These are phyloP conservation scores for Tetramorium alpestre DNA, from an alignment of 1,140 invertebrate genomes.

Conservation along the genomic window DNA sequence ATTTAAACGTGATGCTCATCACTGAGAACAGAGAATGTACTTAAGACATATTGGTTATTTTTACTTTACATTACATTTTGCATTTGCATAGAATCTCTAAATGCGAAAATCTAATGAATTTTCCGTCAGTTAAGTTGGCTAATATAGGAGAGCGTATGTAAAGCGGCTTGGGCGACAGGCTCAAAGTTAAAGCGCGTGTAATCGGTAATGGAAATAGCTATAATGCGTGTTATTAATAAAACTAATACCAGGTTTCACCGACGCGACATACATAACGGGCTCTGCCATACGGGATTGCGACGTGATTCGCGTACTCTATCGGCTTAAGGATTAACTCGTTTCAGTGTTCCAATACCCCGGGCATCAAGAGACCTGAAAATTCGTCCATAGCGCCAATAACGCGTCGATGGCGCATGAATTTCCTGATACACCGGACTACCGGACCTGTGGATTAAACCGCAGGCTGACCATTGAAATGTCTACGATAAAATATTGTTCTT, in stretches of 20 bases:
- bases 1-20: not conserved
- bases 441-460: constrained; percentile 31
- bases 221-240: constrained; percentile 60
- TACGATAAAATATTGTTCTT: constrained; percentile 50
- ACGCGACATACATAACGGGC: constrained; percentile 35
- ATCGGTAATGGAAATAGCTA: constrained; percentile 60
- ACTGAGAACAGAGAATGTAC: not conserved
- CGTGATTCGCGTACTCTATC: constrained; percentile 55
- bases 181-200: constrained; percentile 56
- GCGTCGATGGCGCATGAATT: constrained; percentile 49
- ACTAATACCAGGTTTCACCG: constrained; percentile 45
- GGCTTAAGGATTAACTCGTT: constrained; percentile 60
- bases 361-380: constrained; percentile 54
- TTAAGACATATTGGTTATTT: not conserved
- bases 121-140: constrained; percentile 6
- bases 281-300: constrained; percentile 31
- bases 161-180: constrained; percentile 36
- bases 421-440: constrained; percentile 44
- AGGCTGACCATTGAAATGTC: constrained; percentile 31
- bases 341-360: constrained; percentile 30
- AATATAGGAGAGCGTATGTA: constrained; percentile 31
- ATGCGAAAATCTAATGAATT: constrained; percentile 19
- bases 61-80: not conserved
- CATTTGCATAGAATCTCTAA: not conserved
- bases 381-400: constrained; percentile 45